phyloP scores from a whole-genome alignment of 2,113 vertebrate species.

The Bothrops jararaca region DNA sequence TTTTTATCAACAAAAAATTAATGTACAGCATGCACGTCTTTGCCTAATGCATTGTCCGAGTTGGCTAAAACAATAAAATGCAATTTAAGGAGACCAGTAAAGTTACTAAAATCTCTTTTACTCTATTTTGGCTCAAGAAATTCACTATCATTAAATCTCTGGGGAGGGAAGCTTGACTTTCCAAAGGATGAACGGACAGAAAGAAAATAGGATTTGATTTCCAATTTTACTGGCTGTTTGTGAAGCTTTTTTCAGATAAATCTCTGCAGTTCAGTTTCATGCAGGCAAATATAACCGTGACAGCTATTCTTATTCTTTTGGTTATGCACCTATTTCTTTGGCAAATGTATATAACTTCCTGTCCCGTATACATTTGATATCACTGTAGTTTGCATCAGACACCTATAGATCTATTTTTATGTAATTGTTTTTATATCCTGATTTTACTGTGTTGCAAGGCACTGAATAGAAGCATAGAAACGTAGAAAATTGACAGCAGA shows the following conservation, averaged over 20 bases:
- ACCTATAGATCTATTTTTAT: neutral
- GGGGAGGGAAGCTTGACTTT: neutral
- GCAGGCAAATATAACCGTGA: neutral
- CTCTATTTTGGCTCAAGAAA: neutral
- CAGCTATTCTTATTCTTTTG: neutral
- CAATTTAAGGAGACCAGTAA: neutral
- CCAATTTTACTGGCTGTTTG: neutral
- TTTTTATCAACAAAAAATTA: neutral
- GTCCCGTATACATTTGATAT: neutral
- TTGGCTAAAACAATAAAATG: neutral
- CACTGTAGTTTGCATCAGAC: neutral
- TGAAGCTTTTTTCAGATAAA: neutral
- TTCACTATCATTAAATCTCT: neutral
- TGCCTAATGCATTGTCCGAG: neutral
- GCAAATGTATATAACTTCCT: neutral
- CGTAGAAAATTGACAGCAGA: neutral
- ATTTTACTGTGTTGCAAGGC: neutral
- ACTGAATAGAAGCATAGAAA: neutral
- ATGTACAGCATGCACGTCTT: neutral
- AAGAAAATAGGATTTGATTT: neutral
- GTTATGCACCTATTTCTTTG: neutral
- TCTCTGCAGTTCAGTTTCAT: neutral
- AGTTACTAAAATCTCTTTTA: neutral
- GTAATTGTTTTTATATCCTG: neutral
- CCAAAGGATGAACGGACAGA: neutral